Evolutionary conservation across 2,113 vertebrate species (phyloP).

Genomic region (Paracyprichromis sp.): DNA sequence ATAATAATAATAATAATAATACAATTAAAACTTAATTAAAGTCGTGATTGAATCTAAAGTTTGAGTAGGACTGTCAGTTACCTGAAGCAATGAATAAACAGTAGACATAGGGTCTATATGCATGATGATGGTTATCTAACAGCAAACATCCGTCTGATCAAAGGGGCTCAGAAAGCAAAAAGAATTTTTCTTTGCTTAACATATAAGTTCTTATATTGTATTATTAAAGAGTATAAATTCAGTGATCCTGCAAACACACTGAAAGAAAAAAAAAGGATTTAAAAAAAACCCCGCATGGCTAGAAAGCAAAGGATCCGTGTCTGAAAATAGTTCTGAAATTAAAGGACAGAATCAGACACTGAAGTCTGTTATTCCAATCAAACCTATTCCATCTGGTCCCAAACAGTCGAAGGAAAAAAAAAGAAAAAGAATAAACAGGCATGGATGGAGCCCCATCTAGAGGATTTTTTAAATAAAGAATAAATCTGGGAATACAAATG

Average conservation of each 20-base stretch:
- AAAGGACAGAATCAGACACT: not conserved
- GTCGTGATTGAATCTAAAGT: not conserved
- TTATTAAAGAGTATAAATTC: not conserved
- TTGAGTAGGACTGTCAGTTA: not conserved
- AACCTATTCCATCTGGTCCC: not conserved
- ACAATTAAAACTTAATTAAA: not conserved
- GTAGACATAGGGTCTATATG: not conserved
- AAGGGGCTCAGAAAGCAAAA: not conserved
- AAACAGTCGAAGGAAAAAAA: rapidly evolving
- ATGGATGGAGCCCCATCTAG: not conserved
- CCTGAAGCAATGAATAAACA: not conserved
- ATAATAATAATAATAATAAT: not conserved
- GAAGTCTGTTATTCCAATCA: not conserved
- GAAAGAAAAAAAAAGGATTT: not conserved
- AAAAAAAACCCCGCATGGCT: rapidly evolving
- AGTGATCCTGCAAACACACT: not conserved
- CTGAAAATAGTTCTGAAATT: not conserved
- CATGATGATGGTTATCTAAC: not conserved
- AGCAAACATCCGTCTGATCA: not conserved
- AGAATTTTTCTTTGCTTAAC: not conserved
- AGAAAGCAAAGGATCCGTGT: not conserved
- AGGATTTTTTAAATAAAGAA: not conserved
- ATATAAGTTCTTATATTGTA: not conserved
- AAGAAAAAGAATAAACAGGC: not conserved
- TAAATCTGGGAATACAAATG: not conserved